phyloP scores from a whole-genome alignment of 2,888 invertebrate species.

The Acanthosepion lycidas region DNA sequence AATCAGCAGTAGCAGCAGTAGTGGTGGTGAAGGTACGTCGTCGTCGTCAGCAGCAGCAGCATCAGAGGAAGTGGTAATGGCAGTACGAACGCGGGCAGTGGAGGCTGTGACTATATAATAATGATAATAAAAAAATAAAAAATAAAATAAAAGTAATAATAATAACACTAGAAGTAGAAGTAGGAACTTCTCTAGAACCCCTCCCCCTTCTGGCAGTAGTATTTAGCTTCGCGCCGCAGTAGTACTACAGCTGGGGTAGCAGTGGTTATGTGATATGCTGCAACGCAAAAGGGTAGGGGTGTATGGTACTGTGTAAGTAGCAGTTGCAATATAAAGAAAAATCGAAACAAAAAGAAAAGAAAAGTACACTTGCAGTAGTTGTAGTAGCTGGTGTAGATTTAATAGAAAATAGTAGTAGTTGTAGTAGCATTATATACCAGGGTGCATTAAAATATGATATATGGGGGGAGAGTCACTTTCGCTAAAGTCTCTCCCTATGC shows the following conservation, averaged over 20 bases:
- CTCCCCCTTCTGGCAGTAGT: background rate
- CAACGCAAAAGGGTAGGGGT: background rate
- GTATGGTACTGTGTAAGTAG: background rate
- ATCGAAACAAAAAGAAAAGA: background rate
- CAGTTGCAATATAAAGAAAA: background rate
- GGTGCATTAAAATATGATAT: background rate
- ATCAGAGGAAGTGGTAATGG: background rate
- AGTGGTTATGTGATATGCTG: background rate
- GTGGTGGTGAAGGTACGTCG: background rate
- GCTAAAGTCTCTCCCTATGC: too few relatives aligned
- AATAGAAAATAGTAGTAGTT: background rate
- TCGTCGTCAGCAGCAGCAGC: background rate
- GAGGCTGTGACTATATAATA: conserved; percentile 33
- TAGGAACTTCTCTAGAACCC: conserved; percentile 2
- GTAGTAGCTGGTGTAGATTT: background rate
- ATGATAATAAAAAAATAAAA: background rate
- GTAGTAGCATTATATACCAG: background rate
- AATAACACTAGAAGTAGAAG: background rate
- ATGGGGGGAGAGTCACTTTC: background rate
- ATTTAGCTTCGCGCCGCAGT: background rate
- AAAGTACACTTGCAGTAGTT: background rate
- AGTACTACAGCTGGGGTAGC: background rate
- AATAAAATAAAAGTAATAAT: background rate
- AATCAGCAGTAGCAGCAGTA: conserved; percentile 37
- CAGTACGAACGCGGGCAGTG: background rate